Base-by-base conservation (phyloP, 2,113 vertebrate species). In the Clarias magur region DNA sequence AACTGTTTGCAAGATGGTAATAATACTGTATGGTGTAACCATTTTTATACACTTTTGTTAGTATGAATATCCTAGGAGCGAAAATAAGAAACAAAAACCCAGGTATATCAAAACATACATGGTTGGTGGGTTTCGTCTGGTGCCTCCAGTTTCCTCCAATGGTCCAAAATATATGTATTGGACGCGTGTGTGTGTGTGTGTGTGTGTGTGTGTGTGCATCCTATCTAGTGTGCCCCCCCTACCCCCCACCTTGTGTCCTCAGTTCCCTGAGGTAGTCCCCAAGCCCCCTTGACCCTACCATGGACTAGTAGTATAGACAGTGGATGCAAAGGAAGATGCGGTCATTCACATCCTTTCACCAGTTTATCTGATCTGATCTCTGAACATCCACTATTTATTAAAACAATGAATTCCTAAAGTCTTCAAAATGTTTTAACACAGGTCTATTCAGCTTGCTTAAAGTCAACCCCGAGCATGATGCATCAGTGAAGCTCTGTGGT, bases 401-500 rank as follows among this genome's bases (percentile, higher is more conserved):
- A 34, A 34, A 19, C 16, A 17, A 42, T 23, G 8, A 21, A 48
- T 75, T 48, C 9, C 3, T 53, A 12, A 53, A 75, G 8, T 59
- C 25, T 57, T 17, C 3, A 79, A 17, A 79, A 57, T 38, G 7
- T 57, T 30, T 3, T 3, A 60, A 80, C 56, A 38, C 56, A 34
- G 27, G 10, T 67, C 53, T 54, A 78, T 60, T 85, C 73, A 86
- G 17, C 70, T 75, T 16, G 56, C 25, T 53, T 48, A 30, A 84
- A 63, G 63, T 42, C 48, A 86, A 78, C 16, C 67, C 48, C 34
- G 60, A 17, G 34, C 48, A 65, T 42, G 57, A 70, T 68, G 60
- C 23, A 53, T 27, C 48, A 57, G 68, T 65, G 60, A 78, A 83
- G 30, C 89, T 90, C 72, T 27, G 78, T 85, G 89, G 86, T 91